Conservation (phyloP, 2,113 vertebrate genomes). For the Merops nubicus region DNA sequence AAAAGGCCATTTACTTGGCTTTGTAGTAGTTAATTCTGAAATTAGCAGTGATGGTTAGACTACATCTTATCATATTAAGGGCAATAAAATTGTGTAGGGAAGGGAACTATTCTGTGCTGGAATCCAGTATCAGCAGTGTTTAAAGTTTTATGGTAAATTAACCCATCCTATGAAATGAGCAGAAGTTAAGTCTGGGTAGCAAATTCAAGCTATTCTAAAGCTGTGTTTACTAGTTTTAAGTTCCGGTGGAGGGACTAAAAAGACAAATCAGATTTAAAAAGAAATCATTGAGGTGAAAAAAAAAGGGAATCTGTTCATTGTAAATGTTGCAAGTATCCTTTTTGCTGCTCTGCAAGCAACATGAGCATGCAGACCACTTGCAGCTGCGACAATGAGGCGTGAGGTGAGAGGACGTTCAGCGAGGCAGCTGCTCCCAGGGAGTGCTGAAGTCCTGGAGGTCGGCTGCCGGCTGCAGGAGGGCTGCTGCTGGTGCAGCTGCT, state of each 20-base stretch:
- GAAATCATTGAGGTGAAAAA: not conserved
- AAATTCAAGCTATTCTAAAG: not conserved
- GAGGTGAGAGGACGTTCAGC: not conserved
- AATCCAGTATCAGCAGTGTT: not conserved
- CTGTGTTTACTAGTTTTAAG: not conserved
- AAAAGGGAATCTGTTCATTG: not conserved
- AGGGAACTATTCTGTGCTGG: not conserved
- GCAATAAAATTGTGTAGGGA: constrained; percentile 9
- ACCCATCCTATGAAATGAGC: not conserved
- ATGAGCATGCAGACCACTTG: not conserved
- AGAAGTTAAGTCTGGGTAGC: not conserved
- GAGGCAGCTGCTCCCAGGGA: not conserved
- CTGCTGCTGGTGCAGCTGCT: not conserved
- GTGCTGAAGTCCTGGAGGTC: not conserved
- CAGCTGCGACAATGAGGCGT: not conserved
- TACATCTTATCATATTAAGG: constrained; percentile 21
- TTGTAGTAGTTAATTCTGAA: constrained; percentile 49
- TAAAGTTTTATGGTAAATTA: constrained; percentile 36
- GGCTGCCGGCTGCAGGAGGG: not conserved
- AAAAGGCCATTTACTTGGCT: not conserved
- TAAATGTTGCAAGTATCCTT: not conserved
- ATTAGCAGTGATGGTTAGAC: constrained; percentile 38
- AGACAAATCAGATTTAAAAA: not conserved
- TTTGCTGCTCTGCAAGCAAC: not conserved
- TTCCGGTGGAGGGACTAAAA: not conserved